These are phyloP conservation scores for Drosophila miranda DNA, from an alignment of 1,140 invertebrate species.

Conservation along the genomic window DNA sequence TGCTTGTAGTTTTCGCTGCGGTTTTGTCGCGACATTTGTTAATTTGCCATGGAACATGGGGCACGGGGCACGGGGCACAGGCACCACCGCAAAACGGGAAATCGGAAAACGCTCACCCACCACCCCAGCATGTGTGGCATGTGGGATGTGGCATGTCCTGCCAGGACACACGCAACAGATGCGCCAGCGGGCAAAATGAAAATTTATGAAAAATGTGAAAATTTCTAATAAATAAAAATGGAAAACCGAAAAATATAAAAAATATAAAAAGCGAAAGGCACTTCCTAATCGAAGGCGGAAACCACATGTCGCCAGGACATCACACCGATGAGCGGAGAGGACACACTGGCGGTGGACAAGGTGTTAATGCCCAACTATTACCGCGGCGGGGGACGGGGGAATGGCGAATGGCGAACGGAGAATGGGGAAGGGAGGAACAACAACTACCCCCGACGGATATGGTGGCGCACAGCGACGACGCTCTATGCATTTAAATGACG, in stretches of 20 bases:
- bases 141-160: too few species aligned
- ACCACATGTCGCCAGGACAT: constrained; percentile 69
- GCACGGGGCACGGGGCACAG: neutral
- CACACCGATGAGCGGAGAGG: too few species aligned
- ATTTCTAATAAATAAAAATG: constrained; percentile 38
- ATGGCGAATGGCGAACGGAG: neutral
- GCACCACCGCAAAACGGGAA: too few species aligned
- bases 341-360: constrained; percentile 36
- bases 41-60: constrained; percentile 67
- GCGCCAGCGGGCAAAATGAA: neutral
- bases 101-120: too few species aligned
- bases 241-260: neutral
- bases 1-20: constrained; percentile 51
- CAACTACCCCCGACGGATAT: constrained; percentile 48
- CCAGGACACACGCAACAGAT: constrained; percentile 39
- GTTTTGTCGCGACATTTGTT: constrained; percentile 75
- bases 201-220: constrained; percentile 20
- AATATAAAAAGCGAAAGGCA: neutral
- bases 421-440: neutral
- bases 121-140: too few species aligned
- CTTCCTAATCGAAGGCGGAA: constrained; percentile 18
- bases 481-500: constrained; percentile 74
- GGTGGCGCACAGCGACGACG: constrained; percentile 32
- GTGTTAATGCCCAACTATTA: constrained; percentile 74
- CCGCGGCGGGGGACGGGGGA: neutral